phyloP scores from a whole-genome alignment of 2,888 invertebrate genomes.

The Gastracanthus pulcherrimus region DNA sequence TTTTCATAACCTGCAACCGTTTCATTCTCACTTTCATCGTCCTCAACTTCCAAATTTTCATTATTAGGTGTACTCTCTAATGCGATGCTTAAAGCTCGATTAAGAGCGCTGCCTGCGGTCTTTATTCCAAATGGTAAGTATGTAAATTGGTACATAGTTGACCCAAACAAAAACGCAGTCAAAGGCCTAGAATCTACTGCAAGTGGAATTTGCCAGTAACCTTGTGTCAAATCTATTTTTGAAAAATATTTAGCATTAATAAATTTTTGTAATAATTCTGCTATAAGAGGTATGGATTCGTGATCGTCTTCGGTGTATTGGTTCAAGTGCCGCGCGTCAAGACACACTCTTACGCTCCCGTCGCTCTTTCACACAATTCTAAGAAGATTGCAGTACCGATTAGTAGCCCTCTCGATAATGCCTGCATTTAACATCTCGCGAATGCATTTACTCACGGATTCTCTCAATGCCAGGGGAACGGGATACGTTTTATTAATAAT shows the following conservation, averaged over 20 bases:
- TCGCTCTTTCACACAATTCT: slow-evolving; percentile 64
- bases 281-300: slow-evolving; percentile 26
- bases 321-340: too few species aligned
- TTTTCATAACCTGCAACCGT: too few species aligned
- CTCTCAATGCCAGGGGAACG: too few species aligned
- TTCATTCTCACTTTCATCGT: not conserved
- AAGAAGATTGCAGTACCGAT: slow-evolving; percentile 64
- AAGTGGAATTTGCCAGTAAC: slow-evolving; percentile 9
- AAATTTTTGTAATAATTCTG: slow-evolving; percentile 50
- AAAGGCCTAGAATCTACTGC: not conserved
- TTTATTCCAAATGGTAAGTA: not conserved
- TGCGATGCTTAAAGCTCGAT: not conserved
- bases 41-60: not conserved
- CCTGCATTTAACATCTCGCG: slow-evolving; percentile 62
- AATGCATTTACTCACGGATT: slow-evolving; percentile 50
- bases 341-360: slow-evolving; percentile 62
- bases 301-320: not conserved
- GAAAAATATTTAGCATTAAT: not conserved
- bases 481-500: slow-evolving; percentile 54
- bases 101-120: too few species aligned
- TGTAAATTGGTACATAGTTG: not conserved
- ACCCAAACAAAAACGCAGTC: not conserved
- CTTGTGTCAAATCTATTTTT: slow-evolving; percentile 34
- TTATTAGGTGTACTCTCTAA: not conserved
- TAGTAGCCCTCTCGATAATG: slow-evolving; percentile 63